A percentile compares a stretch with the other conserved stretches of the same genome.
Conservation (phyloP, 2,888 invertebrate species). For the Danaus chrysippus region DNA sequence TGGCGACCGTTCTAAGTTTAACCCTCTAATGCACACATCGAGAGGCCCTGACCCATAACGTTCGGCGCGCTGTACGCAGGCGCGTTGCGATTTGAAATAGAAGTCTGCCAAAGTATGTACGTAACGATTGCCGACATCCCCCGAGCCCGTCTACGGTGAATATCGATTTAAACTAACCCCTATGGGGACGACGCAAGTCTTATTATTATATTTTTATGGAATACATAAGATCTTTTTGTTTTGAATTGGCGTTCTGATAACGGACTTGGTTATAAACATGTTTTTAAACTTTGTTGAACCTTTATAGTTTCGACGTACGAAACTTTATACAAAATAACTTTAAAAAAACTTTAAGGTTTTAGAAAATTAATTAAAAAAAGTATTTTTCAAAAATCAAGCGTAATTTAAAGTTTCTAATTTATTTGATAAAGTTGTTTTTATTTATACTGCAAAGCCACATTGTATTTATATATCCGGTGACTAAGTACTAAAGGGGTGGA, state of each 20-base stretch:
- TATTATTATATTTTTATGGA: slow-evolving; percentile 30
- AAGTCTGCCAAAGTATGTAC: slow-evolving; percentile 63
- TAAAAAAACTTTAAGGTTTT: too few relatives aligned
- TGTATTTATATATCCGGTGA: too few relatives aligned
- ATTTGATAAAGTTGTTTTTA: too few relatives aligned
- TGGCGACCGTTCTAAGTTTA: slow-evolving; percentile 59
- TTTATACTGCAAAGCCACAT: too few relatives aligned
- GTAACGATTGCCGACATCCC: slow-evolving; percentile 67
- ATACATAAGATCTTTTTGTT: slow-evolving; percentile 19
- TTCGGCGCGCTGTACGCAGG: slow-evolving; percentile 63
- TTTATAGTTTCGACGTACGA: too few relatives aligned
- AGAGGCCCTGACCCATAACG: slow-evolving; percentile 70
- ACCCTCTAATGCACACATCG: slow-evolving; percentile 62
- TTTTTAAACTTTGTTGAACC: slow-evolving; percentile 7
- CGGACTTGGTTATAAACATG: slow-evolving; percentile 44
- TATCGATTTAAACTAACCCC: slow-evolving; percentile 46
- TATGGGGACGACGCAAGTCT: slow-evolving; percentile 37
- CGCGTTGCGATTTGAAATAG: slow-evolving; percentile 58
- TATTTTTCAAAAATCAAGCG: too few relatives aligned
- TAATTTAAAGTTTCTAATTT: too few relatives aligned
- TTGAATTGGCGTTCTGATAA: slow-evolving; percentile 38
- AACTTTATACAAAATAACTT: too few relatives aligned
- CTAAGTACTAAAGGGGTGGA: too few relatives aligned
- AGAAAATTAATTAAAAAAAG: too few relatives aligned
- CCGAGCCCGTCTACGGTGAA: slow-evolving; percentile 57